Conservation (phyloP, 2,888 invertebrate genomes). For the Cactoblastis cactorum region DNA sequence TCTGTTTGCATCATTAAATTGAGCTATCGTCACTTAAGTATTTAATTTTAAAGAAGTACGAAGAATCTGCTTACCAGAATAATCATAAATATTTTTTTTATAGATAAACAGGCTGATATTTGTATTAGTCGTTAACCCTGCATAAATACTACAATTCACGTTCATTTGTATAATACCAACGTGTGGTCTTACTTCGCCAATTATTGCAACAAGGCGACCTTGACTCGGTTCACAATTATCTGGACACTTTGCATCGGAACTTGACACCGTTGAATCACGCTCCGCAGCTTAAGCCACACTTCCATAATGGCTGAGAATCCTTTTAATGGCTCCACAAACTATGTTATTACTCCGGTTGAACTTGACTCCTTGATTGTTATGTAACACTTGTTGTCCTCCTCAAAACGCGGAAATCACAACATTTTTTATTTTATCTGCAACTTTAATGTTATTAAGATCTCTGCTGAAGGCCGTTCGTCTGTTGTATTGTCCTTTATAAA, state of each 20-base stretch:
- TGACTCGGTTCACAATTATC: constrained; percentile 72
- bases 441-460: background rate
- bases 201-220: constrained; percentile 61
- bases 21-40: too few relatives aligned
- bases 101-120: too few relatives aligned
- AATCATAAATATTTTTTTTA: too few relatives aligned
- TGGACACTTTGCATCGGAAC: constrained; percentile 67
- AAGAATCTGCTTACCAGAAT: too few relatives aligned
- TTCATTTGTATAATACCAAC: constrained; percentile 13
- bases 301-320: constrained; percentile 41
- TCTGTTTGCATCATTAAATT: too few relatives aligned
- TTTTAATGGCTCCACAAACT: constrained; percentile 55
- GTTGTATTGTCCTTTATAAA: background rate
- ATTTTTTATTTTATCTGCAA: background rate
- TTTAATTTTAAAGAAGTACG: too few relatives aligned
- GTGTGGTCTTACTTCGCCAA: constrained; percentile 27
- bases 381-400: constrained; percentile 17
- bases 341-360: constrained; percentile 61
- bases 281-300: constrained; percentile 19
- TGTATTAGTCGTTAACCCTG: background rate
- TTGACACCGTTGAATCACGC: constrained; percentile 51
- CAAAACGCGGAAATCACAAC: background rate
- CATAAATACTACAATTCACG: constrained; percentile 3
- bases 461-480: background rate
- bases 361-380: constrained; percentile 51